Evolutionary conservation across 2,113 vertebrate genomes (phyloP).

Genomic region (Nothobranchius kuhntae): DNA sequence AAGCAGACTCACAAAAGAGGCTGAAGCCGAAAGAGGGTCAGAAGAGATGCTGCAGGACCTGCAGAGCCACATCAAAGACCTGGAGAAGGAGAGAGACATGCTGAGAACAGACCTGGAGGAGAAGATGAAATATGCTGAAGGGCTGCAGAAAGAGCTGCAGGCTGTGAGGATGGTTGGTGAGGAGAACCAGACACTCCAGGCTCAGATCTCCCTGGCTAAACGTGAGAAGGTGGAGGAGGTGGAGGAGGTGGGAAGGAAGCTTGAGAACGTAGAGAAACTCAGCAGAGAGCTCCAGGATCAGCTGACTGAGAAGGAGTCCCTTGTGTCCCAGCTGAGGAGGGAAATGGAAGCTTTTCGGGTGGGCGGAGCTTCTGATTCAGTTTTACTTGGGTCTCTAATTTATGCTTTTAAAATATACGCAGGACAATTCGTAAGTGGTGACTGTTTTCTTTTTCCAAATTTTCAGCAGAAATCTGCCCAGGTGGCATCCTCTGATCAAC

Average conservation of each 20-base stretch:
- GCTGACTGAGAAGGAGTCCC: conserved; percentile 84
- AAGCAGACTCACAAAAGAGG: conserved; percentile 68
- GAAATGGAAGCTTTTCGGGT: conserved; percentile 87
- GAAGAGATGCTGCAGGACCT: conserved; percentile 75
- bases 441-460: not conserved
- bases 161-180: conserved; percentile 79
- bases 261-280: conserved; percentile 64
- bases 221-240: conserved; percentile 59
- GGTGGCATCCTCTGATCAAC: conserved; percentile 70
- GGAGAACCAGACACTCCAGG: conserved; percentile 84
- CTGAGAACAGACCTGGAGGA: conserved; percentile 82
- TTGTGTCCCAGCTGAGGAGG: conserved; percentile 80
- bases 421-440: not conserved
- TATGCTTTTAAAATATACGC: not conserved
- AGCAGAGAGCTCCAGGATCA: conserved; percentile 65
- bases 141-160: conserved; percentile 82
- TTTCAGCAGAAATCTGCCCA: conserved; percentile 71
- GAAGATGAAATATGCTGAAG: conserved; percentile 78
- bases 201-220: conserved; percentile 68
- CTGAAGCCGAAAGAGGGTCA: conserved; percentile 63
- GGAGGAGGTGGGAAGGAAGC: conserved; percentile 1
- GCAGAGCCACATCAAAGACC: conserved; percentile 76
- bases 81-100: conserved; percentile 80
- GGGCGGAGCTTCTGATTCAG: conserved; percentile 43
- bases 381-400: not conserved